A percentile compares a stretch with the other conserved stretches of the same genome.
phyloP scores from a whole-genome alignment of 2,888 invertebrate genomes.

The Poecilus cupreus region DNA sequence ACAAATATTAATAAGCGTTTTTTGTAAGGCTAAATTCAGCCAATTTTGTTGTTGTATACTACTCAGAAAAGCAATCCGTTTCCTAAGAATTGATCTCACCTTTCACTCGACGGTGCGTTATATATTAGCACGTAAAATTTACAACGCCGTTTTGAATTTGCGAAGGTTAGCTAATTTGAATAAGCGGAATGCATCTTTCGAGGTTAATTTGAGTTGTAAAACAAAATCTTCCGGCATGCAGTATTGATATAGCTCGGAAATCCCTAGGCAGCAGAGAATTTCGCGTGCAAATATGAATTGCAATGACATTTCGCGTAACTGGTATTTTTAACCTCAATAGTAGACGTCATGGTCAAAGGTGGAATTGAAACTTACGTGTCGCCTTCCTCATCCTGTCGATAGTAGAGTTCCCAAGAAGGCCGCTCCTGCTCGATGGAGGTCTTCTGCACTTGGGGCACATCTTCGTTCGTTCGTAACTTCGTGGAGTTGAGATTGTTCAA shows the following conservation, averaged over 20 bases:
- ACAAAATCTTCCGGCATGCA: conserved; percentile 22
- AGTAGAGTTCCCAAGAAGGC: conserved; percentile 80
- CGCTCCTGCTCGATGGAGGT: conserved; percentile 64
- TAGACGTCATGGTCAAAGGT: conserved; percentile 47
- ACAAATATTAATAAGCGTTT: conserved; percentile 8
- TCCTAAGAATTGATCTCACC: conserved; percentile 15
- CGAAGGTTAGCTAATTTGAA: conserved; percentile 22
- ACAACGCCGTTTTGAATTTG: conserved; percentile 15
- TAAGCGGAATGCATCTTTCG: background rate
- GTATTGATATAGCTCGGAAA: conserved; percentile 5
- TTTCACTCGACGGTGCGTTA: conserved; percentile 15
- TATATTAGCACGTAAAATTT: conserved; percentile 10
- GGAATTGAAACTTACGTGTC: conserved; percentile 84
- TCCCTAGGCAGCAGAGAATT: background rate
- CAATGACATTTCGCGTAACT: conserved; percentile 51
- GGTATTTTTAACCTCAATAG: conserved; percentile 37
- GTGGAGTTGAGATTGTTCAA: conserved; percentile 69
- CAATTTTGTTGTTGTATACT: background rate
- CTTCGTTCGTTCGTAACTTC: conserved; percentile 63
- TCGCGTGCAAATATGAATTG: conserved; percentile 19
- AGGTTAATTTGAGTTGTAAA: background rate
- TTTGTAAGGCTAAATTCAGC: conserved; percentile 1
- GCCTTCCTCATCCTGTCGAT: conserved; percentile 87
- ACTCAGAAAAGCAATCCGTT: conserved; percentile 13
- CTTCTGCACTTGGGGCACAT: conserved; percentile 58